A percentile compares a stretch with the other conserved stretches of the same genome.
Evolutionary conservation across 2,888 invertebrate species (phyloP).

Genomic region (Diaphora mendica): DNA sequence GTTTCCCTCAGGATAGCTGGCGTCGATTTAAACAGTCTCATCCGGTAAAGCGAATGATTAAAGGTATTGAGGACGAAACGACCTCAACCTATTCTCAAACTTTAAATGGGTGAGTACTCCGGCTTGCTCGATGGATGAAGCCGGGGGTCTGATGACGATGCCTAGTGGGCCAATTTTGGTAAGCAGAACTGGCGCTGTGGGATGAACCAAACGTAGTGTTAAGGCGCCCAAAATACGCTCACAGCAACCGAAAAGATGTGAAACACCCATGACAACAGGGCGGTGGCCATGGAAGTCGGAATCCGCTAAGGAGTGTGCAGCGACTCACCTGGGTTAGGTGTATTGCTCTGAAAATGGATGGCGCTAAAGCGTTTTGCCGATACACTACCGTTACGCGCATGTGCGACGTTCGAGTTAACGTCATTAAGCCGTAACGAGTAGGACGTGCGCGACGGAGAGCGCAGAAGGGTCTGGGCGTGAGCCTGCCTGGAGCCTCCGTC

Average conservation of each 20-base stretch:
- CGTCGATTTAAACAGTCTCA: slow-evolving; percentile 82
- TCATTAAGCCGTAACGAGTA: slow-evolving; percentile 87
- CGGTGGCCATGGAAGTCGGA: slow-evolving; percentile 41
- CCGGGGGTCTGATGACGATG: slow-evolving; percentile 85
- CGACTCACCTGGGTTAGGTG: slow-evolving; percentile 86
- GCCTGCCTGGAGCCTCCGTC: slow-evolving; percentile 83
- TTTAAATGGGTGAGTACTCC: slow-evolving; percentile 91
- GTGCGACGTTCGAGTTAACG: slow-evolving; percentile 51
- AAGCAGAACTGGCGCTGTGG: slow-evolving; percentile 47
- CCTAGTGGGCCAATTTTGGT: slow-evolving; percentile 91
- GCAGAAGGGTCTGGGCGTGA: slow-evolving; percentile 86
- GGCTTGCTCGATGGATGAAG: slow-evolving; percentile 87
- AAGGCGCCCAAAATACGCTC: slow-evolving; percentile 87
- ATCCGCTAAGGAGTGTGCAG: slow-evolving; percentile 69
- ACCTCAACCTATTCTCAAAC: slow-evolving; percentile 92
- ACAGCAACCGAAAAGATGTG: slow-evolving; percentile 78
- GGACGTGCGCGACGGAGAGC: slow-evolving; percentile 80
- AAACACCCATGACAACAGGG: slow-evolving; percentile 44
- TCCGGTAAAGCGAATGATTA: slow-evolving; percentile 93
- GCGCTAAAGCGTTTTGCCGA: slow-evolving; percentile 81
- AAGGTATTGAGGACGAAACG: slow-evolving; percentile 90
- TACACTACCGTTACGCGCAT: slow-evolving; percentile 79
- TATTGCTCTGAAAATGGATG: slow-evolving; percentile 87
- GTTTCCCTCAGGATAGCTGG: slow-evolving; percentile 92
- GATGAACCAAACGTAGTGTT: slow-evolving; percentile 1